Percentiles rank a stretch among this genome's conserved stretches.
phyloP scores from a whole-genome alignment of 2,888 invertebrate species.

The Drosophila colorata region DNA sequence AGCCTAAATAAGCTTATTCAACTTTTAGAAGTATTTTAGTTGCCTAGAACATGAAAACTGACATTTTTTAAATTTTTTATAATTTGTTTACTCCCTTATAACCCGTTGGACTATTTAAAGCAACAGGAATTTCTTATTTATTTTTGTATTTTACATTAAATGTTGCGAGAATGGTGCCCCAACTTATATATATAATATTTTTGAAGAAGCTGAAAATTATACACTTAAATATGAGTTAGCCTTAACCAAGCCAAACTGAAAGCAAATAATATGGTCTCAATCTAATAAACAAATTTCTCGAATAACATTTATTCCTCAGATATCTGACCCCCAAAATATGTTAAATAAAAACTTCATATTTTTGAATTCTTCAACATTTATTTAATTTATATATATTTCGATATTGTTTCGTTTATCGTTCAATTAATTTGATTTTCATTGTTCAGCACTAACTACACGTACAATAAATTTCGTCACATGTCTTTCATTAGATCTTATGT shows the following conservation, averaged over 20 bases:
- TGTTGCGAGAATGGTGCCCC: too few relatives aligned
- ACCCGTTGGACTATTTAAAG: background rate
- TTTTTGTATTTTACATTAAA: too few relatives aligned
- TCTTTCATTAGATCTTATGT: conserved; percentile 41
- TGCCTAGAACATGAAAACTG: too few relatives aligned
- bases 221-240: background rate
- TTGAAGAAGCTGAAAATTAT: background rate
- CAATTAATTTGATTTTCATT: conserved; percentile 54
- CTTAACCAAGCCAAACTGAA: too few relatives aligned
- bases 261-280: background rate
- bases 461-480: conserved; percentile 45
- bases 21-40: too few relatives aligned
- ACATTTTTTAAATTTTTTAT: too few relatives aligned
- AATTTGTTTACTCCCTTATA: too few relatives aligned
- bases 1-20: background rate
- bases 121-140: too few relatives aligned
- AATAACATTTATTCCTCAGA: background rate
- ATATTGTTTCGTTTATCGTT: conserved; percentile 44
- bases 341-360: background rate
- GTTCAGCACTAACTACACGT: conserved; percentile 67
- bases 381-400: conserved; percentile 55
- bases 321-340: background rate
- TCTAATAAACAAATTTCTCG: too few relatives aligned
- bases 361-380: conserved; percentile 61
- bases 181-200: background rate